Conservation (phyloP, 2,113 vertebrate species). For the Callithrix jacchus region DNA sequence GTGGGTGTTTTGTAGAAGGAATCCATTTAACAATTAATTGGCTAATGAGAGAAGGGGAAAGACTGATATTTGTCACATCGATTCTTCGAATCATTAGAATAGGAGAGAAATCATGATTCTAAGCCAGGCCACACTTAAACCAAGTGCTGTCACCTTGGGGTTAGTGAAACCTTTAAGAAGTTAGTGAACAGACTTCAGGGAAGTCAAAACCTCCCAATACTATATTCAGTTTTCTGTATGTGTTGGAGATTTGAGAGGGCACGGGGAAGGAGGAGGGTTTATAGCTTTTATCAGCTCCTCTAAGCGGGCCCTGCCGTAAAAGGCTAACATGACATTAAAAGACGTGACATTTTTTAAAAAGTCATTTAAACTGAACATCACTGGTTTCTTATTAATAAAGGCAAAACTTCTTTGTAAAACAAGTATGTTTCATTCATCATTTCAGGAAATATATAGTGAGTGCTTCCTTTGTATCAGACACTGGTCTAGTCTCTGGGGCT, state of each 20-base stretch:
- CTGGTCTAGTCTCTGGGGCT: neutral
- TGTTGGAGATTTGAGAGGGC: neutral
- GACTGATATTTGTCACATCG: neutral
- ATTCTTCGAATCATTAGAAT: neutral
- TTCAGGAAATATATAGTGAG: neutral
- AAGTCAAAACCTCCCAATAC: slow-evolving; percentile 17
- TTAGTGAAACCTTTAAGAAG: neutral
- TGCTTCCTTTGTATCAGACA: neutral
- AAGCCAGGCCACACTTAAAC: neutral
- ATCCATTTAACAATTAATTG: neutral
- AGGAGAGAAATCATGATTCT: neutral
- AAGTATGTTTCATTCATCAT: slow-evolving; percentile 31
- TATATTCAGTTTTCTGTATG: neutral
- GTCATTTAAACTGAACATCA: slow-evolving; percentile 24
- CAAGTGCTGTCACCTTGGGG: neutral
- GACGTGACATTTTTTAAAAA: neutral
- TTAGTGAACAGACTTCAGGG: neutral
- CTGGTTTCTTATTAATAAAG: slow-evolving; percentile 64
- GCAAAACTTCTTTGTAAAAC: slow-evolving; percentile 37
- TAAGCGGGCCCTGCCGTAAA: neutral
- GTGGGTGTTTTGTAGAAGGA: neutral
- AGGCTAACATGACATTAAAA: slow-evolving; percentile 6
- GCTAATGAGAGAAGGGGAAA: neutral
- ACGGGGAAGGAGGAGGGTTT: neutral
- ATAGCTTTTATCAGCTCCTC: neutral